A percentile compares a stretch with the other conserved stretches of the same genome.
phyloP scores from a whole-genome alignment of 1,140 invertebrate genomes.

The Laodelphax striatellus region DNA sequence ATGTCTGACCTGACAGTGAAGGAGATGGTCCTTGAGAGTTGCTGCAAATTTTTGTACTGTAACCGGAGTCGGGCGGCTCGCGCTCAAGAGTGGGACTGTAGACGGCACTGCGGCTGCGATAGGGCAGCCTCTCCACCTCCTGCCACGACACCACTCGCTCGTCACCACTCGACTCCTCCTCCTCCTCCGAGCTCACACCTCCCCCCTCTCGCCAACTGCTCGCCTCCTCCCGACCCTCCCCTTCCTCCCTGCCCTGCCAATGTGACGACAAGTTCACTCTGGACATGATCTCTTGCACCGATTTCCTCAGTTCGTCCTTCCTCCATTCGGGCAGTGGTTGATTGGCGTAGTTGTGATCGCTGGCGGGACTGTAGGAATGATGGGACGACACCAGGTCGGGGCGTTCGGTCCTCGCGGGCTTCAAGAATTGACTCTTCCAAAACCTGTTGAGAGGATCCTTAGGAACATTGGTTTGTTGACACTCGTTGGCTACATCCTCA shows the following conservation, averaged over 20 bases:
- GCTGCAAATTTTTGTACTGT: slow-evolving; percentile 63
- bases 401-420: slow-evolving; percentile 1
- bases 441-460: slow-evolving; percentile 1
- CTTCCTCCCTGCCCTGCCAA: neutral
- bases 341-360: no score
- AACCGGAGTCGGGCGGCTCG: slow-evolving; percentile 55
- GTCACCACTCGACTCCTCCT: slow-evolving; percentile 8
- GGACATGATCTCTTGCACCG: slow-evolving; percentile 45
- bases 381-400: slow-evolving; percentile 10
- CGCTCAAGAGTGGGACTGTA: slow-evolving; percentile 30
- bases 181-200: slow-evolving; percentile 9
- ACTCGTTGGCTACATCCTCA: no score
- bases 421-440: slow-evolving; percentile 7
- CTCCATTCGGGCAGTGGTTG: slow-evolving; percentile 1
- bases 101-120: slow-evolving; percentile 32
- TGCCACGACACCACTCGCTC: slow-evolving; percentile 2
- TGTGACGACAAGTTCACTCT: slow-evolving; percentile 34
- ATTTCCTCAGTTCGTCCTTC: slow-evolving; percentile 31
- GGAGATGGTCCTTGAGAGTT: slow-evolving; percentile 65
- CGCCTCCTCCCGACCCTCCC: neutral
- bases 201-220: neutral
- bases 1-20: slow-evolving; percentile 47
- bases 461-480: no score
- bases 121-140: slow-evolving; percentile 27
- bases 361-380: neutral